Evolutionary conservation across 2,113 vertebrate genomes (phyloP).

Genomic region (Eretmochelys imbricata): DNA sequence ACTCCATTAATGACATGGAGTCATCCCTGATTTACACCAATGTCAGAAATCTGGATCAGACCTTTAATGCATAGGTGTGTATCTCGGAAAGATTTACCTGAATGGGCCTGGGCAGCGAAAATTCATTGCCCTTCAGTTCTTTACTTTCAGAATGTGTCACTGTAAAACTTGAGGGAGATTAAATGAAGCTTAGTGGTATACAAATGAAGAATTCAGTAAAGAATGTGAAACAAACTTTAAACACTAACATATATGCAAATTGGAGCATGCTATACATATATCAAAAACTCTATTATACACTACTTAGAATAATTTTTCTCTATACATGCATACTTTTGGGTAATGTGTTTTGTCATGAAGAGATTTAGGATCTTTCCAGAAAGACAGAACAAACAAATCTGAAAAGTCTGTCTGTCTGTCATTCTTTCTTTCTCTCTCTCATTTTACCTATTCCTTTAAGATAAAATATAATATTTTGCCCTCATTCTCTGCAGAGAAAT

Average conservation of each 20-base stretch:
- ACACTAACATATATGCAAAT: neutral
- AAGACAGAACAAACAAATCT: too few species aligned
- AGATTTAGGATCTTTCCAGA: too few species aligned
- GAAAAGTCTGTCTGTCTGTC: too few species aligned
- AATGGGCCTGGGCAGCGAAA: neutral
- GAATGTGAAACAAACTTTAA: neutral
- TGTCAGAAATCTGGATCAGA: neutral
- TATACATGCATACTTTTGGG: too few species aligned
- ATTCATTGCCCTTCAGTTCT: neutral
- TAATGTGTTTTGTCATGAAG: too few species aligned
- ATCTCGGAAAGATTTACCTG: neutral
- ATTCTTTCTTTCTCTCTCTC: too few species aligned
- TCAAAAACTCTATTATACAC: too few species aligned
- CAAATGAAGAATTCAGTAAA: neutral
- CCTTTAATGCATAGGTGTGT: neutral
- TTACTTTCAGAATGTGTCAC: neutral
- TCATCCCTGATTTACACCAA: accelerated
- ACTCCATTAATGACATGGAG: neutral
- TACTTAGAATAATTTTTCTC: too few species aligned
- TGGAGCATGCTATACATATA: neutral
- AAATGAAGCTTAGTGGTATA: neutral
- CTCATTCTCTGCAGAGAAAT: neutral
- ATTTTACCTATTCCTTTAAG: too few species aligned
- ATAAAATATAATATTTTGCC: too few species aligned
- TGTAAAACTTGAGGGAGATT: neutral